These are phyloP conservation scores for Leucopsar rothschildi DNA, from an alignment of 2,113 vertebrate species.

Conservation along the genomic window DNA sequence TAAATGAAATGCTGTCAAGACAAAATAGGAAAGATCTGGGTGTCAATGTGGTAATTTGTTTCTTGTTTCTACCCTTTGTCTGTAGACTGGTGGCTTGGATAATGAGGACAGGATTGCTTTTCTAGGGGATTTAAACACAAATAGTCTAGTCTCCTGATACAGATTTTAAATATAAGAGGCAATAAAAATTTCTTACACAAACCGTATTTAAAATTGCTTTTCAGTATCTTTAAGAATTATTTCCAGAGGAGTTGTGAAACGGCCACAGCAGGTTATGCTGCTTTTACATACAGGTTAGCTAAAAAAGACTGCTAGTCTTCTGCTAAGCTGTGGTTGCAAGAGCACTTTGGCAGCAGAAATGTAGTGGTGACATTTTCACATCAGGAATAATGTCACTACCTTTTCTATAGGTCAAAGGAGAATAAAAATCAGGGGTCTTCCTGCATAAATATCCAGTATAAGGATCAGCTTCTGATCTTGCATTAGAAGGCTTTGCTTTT, in stretches of 20 bases:
- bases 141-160: slow-evolving; percentile 44
- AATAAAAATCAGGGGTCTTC: slow-evolving; percentile 9
- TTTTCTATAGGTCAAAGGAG: slow-evolving; percentile 31
- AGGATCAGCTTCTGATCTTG: not conserved
- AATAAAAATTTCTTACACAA: slow-evolving; percentile 51
- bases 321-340: slow-evolving; percentile 12
- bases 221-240: slow-evolving; percentile 45
- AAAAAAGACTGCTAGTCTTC: not conserved
- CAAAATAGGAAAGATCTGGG: slow-evolving; percentile 65
- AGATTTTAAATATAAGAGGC: slow-evolving; percentile 44
- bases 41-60: slow-evolving; percentile 69
- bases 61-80: slow-evolving; percentile 67
- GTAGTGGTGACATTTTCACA: not conserved
- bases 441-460: not conserved
- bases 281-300: not conserved
- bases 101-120: slow-evolving; percentile 66
- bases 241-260: slow-evolving; percentile 54
- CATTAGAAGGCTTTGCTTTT: not conserved
- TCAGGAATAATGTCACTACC: not conserved
- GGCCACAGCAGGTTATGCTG: not conserved
- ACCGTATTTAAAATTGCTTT: slow-evolving; percentile 59
- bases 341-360: not conserved
- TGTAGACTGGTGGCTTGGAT: slow-evolving; percentile 57
- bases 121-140: slow-evolving; percentile 19
- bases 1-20: slow-evolving; percentile 73